Evolutionary conservation across 2,888 invertebrate species (phyloP).

Genomic region (Rhorus exstirpatorius): DNA sequence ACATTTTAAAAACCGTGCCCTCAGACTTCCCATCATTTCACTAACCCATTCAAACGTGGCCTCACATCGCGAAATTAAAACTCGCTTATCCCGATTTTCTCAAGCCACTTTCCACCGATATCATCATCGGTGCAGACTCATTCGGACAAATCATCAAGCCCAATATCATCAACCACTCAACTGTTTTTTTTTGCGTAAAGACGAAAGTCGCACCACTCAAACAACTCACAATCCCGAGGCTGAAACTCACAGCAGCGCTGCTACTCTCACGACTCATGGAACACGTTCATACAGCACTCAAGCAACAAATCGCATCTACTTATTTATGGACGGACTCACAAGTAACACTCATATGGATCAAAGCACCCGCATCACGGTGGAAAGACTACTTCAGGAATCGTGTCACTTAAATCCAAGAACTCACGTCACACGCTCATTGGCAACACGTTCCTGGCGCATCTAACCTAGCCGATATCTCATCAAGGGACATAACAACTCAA

Average conservation of each 20-base stretch:
- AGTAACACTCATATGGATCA: too few species aligned
- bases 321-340: slow-evolving; percentile 71
- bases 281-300: slow-evolving; percentile 74
- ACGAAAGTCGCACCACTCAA: too few species aligned
- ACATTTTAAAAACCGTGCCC: too few species aligned
- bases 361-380: too few species aligned
- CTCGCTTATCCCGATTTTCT: slow-evolving; percentile 67
- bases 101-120: slow-evolving; percentile 59
- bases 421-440: too few species aligned
- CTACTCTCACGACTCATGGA: slow-evolving; percentile 59
- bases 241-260: too few species aligned
- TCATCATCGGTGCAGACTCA: slow-evolving; percentile 67
- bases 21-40: slow-evolving; percentile 51
- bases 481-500: slow-evolving; percentile 28
- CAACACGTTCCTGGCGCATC: slow-evolving; percentile 37
- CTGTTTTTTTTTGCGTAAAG: too few species aligned
- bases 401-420: too few species aligned
- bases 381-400: slow-evolving; percentile 73
- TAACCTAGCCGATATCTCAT: slow-evolving; percentile 50
- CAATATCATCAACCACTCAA: slow-evolving; percentile 54
- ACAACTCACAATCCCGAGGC: too few species aligned
- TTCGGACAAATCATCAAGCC: slow-evolving; percentile 65
- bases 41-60: slow-evolving; percentile 30
- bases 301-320: slow-evolving; percentile 74
- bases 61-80: slow-evolving; percentile 54